Percentiles rank a stretch among this genome's conserved stretches.
Conservation (phyloP, 2,888 invertebrate species). For the Spilarctia lutea region DNA sequence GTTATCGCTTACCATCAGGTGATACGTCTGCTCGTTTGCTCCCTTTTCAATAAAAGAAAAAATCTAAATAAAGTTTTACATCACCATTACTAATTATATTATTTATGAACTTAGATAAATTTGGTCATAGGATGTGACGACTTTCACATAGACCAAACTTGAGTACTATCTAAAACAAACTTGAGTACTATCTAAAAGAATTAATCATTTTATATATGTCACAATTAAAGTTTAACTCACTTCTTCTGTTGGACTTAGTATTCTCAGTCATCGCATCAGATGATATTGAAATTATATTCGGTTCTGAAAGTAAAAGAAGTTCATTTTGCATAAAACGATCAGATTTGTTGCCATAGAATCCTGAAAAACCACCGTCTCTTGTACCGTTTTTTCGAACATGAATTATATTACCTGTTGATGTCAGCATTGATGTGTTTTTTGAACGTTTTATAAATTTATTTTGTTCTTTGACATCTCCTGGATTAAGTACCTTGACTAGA, state of each 20-base stretch:
- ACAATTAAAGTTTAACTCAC: not conserved
- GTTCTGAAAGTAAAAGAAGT: slow-evolving; percentile 1
- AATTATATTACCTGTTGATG: slow-evolving; percentile 1
- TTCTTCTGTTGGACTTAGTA: not conserved
- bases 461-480: not conserved
- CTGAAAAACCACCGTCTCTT: not conserved
- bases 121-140: too few relatives aligned
- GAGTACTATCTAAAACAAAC: not conserved
- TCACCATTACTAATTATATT: not conserved
- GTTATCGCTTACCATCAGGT: too few relatives aligned
- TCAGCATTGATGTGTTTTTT: not conserved
- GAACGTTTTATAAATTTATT: not conserved
- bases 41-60: too few relatives aligned
- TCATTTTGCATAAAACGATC: not conserved
- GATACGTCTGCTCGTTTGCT: too few relatives aligned
- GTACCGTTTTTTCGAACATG: not conserved
- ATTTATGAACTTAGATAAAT: not conserved
- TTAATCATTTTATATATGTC: too few relatives aligned
- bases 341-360: not conserved
- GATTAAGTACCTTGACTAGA: not conserved
- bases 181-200: not conserved
- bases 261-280: slow-evolving; percentile 6
- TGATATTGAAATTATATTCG: slow-evolving; percentile 18
- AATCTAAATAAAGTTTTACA: too few relatives aligned
- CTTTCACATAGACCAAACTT: not conserved